These are phyloP conservation scores for Pristionchus mayeri DNA, from an alignment of 2,888 invertebrate species.

Conservation along the genomic window DNA sequence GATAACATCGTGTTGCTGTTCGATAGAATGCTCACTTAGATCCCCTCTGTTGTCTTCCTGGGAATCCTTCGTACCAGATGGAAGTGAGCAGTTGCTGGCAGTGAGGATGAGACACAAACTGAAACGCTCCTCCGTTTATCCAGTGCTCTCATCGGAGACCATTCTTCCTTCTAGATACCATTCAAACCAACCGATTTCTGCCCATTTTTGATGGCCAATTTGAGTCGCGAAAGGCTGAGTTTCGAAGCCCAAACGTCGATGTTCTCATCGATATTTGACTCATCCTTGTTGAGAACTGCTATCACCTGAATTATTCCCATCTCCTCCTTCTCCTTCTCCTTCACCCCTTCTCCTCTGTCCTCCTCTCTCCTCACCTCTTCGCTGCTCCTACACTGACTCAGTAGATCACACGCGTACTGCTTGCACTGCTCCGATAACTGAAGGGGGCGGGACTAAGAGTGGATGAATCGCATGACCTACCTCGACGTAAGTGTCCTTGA, in stretches of 20 bases:
- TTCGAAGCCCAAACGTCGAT: slow-evolving; percentile 74
- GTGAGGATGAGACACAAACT: slow-evolving; percentile 81
- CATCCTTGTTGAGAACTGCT: slow-evolving; percentile 79
- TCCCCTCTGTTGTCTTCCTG: slow-evolving; percentile 75
- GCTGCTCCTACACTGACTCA: slow-evolving; percentile 80
- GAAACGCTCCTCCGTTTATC: slow-evolving; percentile 41
- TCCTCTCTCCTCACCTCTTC: slow-evolving; percentile 79
- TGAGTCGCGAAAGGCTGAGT: slow-evolving; percentile 78
- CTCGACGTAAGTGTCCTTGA: slow-evolving; percentile 78
- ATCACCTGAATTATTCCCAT: slow-evolving; percentile 73
- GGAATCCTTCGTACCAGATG: slow-evolving; percentile 80
- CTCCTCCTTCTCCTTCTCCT: not conserved
- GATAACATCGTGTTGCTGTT: too few relatives aligned
- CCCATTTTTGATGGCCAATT: slow-evolving; percentile 80
- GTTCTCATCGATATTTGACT: slow-evolving; percentile 74
- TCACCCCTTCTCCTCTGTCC: too few relatives aligned
- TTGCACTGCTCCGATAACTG: slow-evolving; percentile 79
- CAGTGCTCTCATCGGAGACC: too few relatives aligned
- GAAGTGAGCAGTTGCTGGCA: slow-evolving; percentile 80
- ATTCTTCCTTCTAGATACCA: too few relatives aligned
- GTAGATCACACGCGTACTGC: slow-evolving; percentile 80
- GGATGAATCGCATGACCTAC: slow-evolving; percentile 16
- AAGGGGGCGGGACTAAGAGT: not conserved
- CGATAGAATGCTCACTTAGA: slow-evolving; percentile 52
- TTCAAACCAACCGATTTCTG: slow-evolving; percentile 79